Evolutionary conservation across 2,888 invertebrate genomes (phyloP).

Genomic region (Cantharis rufa): DNA sequence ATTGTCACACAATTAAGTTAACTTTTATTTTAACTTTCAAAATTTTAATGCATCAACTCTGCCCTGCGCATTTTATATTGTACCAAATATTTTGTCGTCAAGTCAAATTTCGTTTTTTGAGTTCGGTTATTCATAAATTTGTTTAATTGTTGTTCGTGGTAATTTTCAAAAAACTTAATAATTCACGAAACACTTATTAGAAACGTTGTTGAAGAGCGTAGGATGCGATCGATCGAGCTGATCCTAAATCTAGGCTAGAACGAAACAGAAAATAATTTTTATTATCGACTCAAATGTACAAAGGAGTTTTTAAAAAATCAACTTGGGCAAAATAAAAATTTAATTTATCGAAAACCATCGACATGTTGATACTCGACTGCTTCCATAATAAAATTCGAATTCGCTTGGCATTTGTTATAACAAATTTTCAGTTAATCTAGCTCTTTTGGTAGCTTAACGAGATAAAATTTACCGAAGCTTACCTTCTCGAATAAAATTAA

Average conservation of each 20-base stretch:
- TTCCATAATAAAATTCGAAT: not conserved
- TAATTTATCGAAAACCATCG: not conserved
- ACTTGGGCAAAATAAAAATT: not conserved
- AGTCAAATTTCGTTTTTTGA: not conserved
- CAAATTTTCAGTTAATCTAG: not conserved
- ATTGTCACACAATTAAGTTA: not conserved
- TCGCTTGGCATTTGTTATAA: not conserved
- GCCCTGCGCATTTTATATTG: not conserved
- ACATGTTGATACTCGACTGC: not conserved
- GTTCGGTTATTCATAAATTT: not conserved
- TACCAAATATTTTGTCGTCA: not conserved
- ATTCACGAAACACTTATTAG: conserved; percentile 10
- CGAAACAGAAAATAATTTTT: conserved; percentile 14
- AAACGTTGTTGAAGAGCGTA: conserved; percentile 19
- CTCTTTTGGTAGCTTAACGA: not conserved
- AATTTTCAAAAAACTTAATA: not conserved
- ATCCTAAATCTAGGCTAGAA: conserved; percentile 27
- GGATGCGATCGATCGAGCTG: conserved; percentile 25
- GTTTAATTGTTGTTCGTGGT: not conserved
- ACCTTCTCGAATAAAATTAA: not conserved
- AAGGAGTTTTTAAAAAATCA: not conserved
- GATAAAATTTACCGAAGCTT: not conserved
- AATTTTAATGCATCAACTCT: not conserved
- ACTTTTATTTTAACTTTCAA: not conserved
- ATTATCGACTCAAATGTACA: not conserved